A percentile compares a stretch with the other conserved stretches of the same genome.
These are phyloP conservation scores for Babylonia areolata DNA, from an alignment of 1,140 invertebrate species.

Conservation along the genomic window DNA sequence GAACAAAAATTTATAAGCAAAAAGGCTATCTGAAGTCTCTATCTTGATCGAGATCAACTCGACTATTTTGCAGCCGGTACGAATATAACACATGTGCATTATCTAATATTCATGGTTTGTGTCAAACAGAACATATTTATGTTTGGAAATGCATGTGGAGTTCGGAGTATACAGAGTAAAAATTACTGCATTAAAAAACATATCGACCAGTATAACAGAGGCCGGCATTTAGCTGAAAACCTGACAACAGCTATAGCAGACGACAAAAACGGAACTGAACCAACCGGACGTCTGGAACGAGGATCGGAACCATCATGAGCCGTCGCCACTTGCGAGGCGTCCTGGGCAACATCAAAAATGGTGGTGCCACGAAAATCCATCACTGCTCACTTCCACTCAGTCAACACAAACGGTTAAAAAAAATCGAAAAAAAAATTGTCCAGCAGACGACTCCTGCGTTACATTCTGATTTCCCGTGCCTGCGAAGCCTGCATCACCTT, in stretches of 20 bases:
- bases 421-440: neutral
- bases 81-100: no score
- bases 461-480: neutral
- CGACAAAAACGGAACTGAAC: slow-evolving; percentile 31
- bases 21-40: no score
- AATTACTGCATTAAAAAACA: no score
- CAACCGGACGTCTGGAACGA: slow-evolving; percentile 52
- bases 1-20: no score
- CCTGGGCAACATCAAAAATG: slow-evolving; percentile 66
- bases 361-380: slow-evolving; percentile 55
- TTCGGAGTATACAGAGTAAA: no score
- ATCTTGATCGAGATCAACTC: no score
- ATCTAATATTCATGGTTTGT: no score
- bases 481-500: neutral
- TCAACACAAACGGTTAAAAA: neutral
- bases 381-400: slow-evolving; percentile 25
- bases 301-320: slow-evolving; percentile 51
- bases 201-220: no score
- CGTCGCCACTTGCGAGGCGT: slow-evolving; percentile 62
- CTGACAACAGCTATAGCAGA: neutral
- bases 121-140: no score
- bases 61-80: no score
- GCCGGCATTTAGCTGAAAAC: neutral
- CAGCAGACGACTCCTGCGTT: neutral
- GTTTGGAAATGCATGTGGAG: no score